Base-by-base conservation (phyloP, 2,113 vertebrate species). In the Prunella fulvescens region DNA sequence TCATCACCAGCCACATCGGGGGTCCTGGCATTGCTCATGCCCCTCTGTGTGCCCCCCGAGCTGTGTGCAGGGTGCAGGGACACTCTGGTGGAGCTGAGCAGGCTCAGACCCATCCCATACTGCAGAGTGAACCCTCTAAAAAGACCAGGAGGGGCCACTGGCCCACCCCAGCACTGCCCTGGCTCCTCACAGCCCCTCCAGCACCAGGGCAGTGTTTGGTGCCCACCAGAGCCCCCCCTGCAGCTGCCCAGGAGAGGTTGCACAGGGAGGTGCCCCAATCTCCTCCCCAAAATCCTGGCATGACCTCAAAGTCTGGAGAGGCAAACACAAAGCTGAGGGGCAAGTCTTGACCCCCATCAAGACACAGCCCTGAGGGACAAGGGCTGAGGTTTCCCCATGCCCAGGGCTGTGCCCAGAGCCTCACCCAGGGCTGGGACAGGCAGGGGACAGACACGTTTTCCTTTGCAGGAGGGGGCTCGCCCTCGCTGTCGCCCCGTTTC, bases 401-500 rank as follows among this genome's bases (percentile, higher is more conserved):
- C 39, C 11, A 1, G 45, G 37, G 60, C 79, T 19, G 35, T 44
- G 65, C 60, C 79, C 78, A 19, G 51, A 74, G 28, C 86, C 65
- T 19, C 31, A 1, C 3, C 0, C 35, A 7, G 56, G 33, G 14
- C 0, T 3, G 28, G 72, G 11, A 18, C 2, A 19, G 72, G 45
- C 66, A 48, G 53, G 23, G 53, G 40, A 14, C 3, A 3, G 44
- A 23, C 5, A 0, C 51, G 0, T 7, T 29, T 35, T 39, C 44
- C 56, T 44, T 45, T 25, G 39, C 3, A 1, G 54, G 74, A 56
- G 40, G 45, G 66, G n/a, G 19, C 35, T 67, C 3, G 2, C 48
- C 67, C 53, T 50, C 20, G 0, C 23, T 5, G 11, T 19, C 3
- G 2, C 50, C 57, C 66, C 0, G 0, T 60, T 53, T 39, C 0